These are phyloP conservation scores for Apodemia mormo DNA, from an alignment of 2,888 invertebrate species.

Conservation along the genomic window DNA sequence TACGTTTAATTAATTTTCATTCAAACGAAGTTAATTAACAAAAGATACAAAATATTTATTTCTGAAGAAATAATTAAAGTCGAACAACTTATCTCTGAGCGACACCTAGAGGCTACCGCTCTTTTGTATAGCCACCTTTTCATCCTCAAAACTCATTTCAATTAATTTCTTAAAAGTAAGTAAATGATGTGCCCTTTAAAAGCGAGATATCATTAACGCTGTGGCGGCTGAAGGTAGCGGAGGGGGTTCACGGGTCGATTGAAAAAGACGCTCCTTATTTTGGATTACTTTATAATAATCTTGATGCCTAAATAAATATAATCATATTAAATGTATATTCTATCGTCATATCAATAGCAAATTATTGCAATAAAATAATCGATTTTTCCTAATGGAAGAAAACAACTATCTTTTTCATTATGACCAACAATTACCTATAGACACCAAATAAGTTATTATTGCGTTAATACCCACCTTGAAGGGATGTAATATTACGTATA, in stretches of 20 bases:
- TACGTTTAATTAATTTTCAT: slow-evolving; percentile 52
- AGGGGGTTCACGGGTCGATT: not conserved
- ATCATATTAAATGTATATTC: too few relatives aligned
- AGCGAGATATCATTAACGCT: slow-evolving; percentile 78
- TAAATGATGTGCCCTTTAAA: slow-evolving; percentile 79
- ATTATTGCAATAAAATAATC: too few relatives aligned
- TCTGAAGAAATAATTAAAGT: slow-evolving; percentile 77
- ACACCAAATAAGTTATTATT: too few relatives aligned
- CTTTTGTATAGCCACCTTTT: slow-evolving; percentile 78
- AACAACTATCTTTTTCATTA: too few relatives aligned
- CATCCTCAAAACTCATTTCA: slow-evolving; percentile 81
- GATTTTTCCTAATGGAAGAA: too few relatives aligned
- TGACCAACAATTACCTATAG: too few relatives aligned
- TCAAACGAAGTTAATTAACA: slow-evolving; percentile 58
- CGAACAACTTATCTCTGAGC: slow-evolving; percentile 76
- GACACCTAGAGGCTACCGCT: slow-evolving; percentile 76
- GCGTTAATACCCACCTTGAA: too few relatives aligned
- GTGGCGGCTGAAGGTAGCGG: slow-evolving; percentile 42
- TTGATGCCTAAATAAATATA: not conserved
- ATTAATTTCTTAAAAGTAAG: slow-evolving; percentile 80
- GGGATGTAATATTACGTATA: too few relatives aligned
- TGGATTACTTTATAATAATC: slow-evolving; percentile 11
- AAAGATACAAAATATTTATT: slow-evolving; percentile 61
- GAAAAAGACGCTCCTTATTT: slow-evolving; percentile 10
- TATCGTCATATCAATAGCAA: too few relatives aligned